A percentile compares a stretch with the other conserved stretches of the same genome.
Conservation (phyloP, 2,888 invertebrate species). For the Stegophylla sp. region DNA sequence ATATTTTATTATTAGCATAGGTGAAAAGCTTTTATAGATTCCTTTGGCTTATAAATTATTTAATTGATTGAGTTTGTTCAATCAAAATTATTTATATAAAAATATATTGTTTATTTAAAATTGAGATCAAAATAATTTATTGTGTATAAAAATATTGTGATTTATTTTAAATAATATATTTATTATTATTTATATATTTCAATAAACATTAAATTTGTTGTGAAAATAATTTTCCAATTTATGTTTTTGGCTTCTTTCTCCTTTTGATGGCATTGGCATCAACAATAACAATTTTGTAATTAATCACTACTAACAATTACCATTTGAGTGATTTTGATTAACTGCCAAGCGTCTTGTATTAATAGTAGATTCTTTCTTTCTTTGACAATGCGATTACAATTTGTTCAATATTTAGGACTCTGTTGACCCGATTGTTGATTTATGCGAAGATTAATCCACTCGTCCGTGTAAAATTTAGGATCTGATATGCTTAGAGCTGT, state of each 20-base stretch:
- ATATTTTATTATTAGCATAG: conserved; percentile 18
- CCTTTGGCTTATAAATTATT: conserved; percentile 4
- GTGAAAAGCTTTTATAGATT: conserved; percentile 3
- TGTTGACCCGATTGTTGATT: conserved; percentile 35
- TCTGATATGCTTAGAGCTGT: conserved; percentile 86
- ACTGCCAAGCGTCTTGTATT: background rate
- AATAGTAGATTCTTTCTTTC: background rate
- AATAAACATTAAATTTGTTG: conserved; percentile 32
- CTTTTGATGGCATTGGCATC: background rate
- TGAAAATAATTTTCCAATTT: background rate
- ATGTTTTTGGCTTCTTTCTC: background rate
- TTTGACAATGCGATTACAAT: background rate
- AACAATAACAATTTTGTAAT: background rate
- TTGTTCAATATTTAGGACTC: conserved; percentile 38
- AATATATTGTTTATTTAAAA: conserved; percentile 37
- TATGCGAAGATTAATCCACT: conserved; percentile 62
- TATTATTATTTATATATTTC: conserved; percentile 37
- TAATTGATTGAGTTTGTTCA: background rate
- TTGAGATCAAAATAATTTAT: conserved; percentile 35
- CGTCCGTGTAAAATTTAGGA: conserved; percentile 87
- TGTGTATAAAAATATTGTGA: conserved; percentile 7
- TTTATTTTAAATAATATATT: conserved; percentile 17
- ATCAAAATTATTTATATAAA: conserved; percentile 8
- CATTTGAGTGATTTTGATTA: conserved; percentile 12
- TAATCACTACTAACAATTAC: background rate